Evolutionary conservation across 2,797 vertebrate species (phyloP).

Genomic region (Bovichtus diacanthus): DNA sequence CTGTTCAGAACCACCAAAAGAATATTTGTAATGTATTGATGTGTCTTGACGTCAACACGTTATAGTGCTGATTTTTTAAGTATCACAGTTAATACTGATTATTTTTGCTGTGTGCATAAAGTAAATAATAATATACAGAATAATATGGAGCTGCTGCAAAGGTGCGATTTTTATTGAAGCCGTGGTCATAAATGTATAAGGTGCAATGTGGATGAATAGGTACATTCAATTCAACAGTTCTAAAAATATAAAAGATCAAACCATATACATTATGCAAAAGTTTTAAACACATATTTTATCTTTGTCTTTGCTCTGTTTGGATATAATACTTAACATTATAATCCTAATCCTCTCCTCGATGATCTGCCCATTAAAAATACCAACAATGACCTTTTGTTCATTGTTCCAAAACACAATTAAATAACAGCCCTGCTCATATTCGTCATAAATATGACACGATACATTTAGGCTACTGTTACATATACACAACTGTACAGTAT

Average conservation of each 20-base stretch:
- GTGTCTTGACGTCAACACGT: constrained; percentile 21
- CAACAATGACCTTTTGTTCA: constrained; percentile 21
- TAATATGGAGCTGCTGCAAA: neutral
- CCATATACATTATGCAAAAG: constrained; percentile 33
- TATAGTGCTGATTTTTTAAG: neutral
- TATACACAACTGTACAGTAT: neutral
- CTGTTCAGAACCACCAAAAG: neutral
- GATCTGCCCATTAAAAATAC: constrained; percentile 47
- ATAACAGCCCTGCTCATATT: constrained; percentile 16
- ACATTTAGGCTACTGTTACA: neutral
- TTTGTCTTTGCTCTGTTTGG: constrained; percentile 11
- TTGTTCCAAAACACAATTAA: constrained; percentile 13
- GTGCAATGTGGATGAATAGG: neutral
- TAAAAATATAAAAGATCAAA: constrained; percentile 37
- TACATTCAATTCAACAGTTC: neutral
- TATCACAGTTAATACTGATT: neutral
- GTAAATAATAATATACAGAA: neutral
- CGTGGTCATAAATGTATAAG: neutral
- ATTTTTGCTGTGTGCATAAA: neutral
- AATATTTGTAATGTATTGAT: constrained; percentile 9
- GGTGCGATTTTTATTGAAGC: neutral
- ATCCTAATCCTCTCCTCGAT: constrained; percentile 70
- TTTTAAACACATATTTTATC: constrained; percentile 29
- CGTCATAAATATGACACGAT: neutral
- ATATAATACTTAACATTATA: constrained; percentile 56